Conservation (phyloP, 35 echinoderm and acorn worm genomes). For the Hemicentrotus pulcherrimus region DNA sequence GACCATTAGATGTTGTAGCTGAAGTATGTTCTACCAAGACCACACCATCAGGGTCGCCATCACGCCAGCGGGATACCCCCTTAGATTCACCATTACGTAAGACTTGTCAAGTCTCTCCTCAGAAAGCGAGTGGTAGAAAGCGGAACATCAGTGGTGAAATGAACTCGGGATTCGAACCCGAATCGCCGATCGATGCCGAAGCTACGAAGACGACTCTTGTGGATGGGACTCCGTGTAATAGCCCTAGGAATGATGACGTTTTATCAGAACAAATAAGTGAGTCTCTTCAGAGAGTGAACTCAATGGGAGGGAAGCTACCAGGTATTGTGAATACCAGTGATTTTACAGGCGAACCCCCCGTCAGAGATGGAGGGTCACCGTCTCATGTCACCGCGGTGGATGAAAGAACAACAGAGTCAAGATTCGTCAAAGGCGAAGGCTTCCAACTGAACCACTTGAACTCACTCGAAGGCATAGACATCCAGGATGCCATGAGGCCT, state of each 20-base stretch:
- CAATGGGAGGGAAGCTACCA: not conserved
- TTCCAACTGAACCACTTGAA: not conserved
- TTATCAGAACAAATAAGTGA: not conserved
- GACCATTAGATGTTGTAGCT: slow-evolving; percentile 55
- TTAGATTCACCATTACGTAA: not conserved
- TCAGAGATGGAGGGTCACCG: not conserved
- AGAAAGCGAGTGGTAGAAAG: not conserved
- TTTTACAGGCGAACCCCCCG: not conserved
- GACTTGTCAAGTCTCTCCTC: not conserved
- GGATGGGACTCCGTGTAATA: slow-evolving; percentile 17
- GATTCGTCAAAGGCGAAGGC: not conserved
- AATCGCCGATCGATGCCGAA: not conserved
- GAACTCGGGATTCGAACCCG: slow-evolving; percentile 11
- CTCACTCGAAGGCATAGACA: not conserved
- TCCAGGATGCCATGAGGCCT: not conserved
- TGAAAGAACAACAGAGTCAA: not conserved
- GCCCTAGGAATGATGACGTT: not conserved
- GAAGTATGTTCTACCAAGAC: slow-evolving; percentile 64
- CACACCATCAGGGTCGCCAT: not conserved
- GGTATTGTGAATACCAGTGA: not conserved
- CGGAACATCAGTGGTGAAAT: slow-evolving; percentile 19
- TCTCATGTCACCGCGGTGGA: not conserved
- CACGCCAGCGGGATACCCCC: not conserved
- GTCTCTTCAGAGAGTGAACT: not conserved
- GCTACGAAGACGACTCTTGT: not conserved